phyloP scores from a whole-genome alignment of 2,888 invertebrate genomes.

The Lysandra coridon region DNA sequence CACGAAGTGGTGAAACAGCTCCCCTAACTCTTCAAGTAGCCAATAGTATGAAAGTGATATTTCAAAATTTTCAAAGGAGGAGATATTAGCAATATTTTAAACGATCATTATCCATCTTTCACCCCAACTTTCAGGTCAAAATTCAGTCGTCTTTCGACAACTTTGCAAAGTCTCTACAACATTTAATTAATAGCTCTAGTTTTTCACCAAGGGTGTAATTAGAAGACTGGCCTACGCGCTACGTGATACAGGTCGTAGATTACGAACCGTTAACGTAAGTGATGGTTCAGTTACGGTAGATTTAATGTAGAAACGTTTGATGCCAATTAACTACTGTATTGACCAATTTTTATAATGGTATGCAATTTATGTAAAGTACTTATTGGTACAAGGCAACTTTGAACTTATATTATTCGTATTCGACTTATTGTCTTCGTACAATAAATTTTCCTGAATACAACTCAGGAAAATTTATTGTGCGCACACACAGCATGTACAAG shows the following conservation, averaged over 20 bases:
- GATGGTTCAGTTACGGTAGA: constrained; percentile 22
- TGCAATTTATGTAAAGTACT: not conserved
- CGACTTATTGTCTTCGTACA: not conserved
- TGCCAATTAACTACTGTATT: constrained; percentile 21
- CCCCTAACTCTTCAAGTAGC: too few relatives aligned
- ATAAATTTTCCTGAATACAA: too few relatives aligned
- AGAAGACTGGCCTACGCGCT: constrained; percentile 34
- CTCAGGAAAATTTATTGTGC: too few relatives aligned
- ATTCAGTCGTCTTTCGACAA: not conserved
- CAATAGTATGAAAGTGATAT: too few relatives aligned
- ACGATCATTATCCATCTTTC: too few relatives aligned
- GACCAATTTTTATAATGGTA: constrained; percentile 15
- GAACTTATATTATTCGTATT: not conserved
- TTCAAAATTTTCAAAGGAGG: too few relatives aligned
- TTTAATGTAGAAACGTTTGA: constrained; percentile 12
- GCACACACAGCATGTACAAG: too few relatives aligned
- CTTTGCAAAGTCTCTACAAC: not conserved
- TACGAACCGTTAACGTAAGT: constrained; percentile 48
- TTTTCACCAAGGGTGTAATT: not conserved
- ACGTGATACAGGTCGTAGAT: constrained; percentile 40
- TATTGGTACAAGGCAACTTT: not conserved
- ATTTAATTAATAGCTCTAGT: not conserved
- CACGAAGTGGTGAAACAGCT: too few relatives aligned
- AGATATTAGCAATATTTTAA: too few relatives aligned
- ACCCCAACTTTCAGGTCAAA: not conserved